Evolutionary conservation across 2,113 vertebrate species (phyloP).

Genomic region (Prionailurus bengalensis): DNA sequence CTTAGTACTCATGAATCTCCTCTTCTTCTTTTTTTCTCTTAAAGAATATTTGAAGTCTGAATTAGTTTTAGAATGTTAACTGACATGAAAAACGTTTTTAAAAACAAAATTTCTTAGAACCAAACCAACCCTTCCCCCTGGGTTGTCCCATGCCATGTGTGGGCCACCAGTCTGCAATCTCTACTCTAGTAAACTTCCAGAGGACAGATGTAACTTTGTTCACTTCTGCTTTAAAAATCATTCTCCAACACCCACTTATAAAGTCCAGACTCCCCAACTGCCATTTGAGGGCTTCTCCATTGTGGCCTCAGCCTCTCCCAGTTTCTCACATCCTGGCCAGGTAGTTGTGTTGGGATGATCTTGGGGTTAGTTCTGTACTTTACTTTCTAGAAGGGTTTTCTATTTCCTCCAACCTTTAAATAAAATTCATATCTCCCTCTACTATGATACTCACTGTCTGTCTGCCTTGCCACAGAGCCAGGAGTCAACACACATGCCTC

Average conservation of each 20-base stretch:
- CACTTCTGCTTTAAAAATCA: neutral
- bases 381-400: neutral
- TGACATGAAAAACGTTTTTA: neutral
- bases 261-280: neutral
- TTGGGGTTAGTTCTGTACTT: neutral
- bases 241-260: neutral
- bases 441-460: neutral
- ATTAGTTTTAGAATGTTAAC: neutral
- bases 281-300: neutral
- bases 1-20: neutral
- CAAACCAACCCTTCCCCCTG: neutral
- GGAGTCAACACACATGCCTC: fast-evolving
- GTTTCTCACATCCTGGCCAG: neutral
- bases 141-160: neutral
- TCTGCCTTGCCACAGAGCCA: neutral
- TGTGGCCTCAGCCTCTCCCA: neutral
- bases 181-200: neutral
- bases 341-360: neutral
- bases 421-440: neutral
- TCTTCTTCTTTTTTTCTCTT: neutral
- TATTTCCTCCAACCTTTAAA: neutral
- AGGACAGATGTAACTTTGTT: neutral
- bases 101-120: neutral
- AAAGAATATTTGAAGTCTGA: slow-evolving; percentile 32
- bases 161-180: neutral